These are phyloP conservation scores for Dolichoris vasculosae DNA, from an alignment of 1,140 invertebrate species.

Conservation along the genomic window DNA sequence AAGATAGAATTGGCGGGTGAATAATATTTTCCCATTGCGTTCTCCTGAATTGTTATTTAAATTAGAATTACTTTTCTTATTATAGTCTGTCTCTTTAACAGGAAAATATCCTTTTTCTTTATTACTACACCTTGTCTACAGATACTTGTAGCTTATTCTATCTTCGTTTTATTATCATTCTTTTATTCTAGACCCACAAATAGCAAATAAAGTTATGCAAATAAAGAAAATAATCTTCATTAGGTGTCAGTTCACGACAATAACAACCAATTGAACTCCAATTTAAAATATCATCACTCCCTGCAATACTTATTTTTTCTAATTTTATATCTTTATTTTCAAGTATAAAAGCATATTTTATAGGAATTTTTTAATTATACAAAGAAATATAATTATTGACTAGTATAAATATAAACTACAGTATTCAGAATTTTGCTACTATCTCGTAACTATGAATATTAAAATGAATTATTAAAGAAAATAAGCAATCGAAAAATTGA, in stretches of 20 bases:
- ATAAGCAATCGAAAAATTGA: too few species aligned
- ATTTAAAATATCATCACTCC: conserved; percentile 2
- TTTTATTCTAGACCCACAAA: conserved; percentile 52
- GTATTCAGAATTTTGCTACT: too few species aligned
- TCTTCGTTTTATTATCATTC: background rate
- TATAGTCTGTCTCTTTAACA: conserved; percentile 68
- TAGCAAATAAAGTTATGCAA: background rate
- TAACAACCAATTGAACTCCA: conserved; percentile 29
- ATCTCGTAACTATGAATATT: too few species aligned
- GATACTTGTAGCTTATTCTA: conserved; percentile 22
- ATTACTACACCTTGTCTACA: conserved; percentile 58
- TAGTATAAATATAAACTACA: too few species aligned
- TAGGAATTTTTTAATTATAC: conserved; percentile 37
- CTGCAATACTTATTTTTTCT: conserved; percentile 14
- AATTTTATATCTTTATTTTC: background rate
- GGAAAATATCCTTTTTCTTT: conserved; percentile 71
- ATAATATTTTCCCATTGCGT: conserved; percentile 68
- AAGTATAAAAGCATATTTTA: background rate
- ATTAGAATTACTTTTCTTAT: conserved; percentile 76
- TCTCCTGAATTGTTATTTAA: conserved; percentile 71
- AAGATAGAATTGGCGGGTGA: conserved; percentile 50
- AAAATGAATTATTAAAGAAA: too few species aligned
- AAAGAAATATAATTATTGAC: background rate
- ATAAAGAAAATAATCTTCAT: conserved; percentile 66
- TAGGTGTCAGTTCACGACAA: conserved; percentile 58